These are phyloP conservation scores for Drosophila takahashii DNA, from an alignment of 1,140 invertebrate species.

Conservation along the genomic window DNA sequence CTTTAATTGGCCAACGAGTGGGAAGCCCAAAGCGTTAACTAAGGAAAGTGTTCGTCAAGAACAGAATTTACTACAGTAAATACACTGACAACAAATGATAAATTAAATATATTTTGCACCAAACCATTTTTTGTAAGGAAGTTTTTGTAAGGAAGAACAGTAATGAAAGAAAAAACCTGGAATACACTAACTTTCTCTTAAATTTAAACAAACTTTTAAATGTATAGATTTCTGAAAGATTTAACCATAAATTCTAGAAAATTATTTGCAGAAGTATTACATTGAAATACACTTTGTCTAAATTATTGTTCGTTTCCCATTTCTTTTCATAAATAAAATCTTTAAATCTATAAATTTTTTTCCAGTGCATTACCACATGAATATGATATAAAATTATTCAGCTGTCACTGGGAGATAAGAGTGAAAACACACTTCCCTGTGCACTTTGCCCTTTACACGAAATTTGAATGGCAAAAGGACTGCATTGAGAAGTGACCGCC, in stretches of 20 bases:
- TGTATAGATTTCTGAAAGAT: too few relatives aligned
- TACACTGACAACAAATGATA: background rate
- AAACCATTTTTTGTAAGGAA: too few relatives aligned
- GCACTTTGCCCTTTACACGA: constrained; percentile 40
- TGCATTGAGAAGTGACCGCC: constrained; percentile 21
- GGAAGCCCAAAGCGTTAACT: constrained; percentile 19
- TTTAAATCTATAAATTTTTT: background rate
- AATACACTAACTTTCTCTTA: too few relatives aligned
- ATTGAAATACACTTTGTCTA: background rate
- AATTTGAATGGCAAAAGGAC: constrained; percentile 25
- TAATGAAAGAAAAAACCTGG: too few relatives aligned
- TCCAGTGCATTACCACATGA: background rate
- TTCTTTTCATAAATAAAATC: background rate
- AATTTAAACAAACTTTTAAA: too few relatives aligned
- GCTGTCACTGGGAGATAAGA: constrained; percentile 33
- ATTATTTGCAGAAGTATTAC: too few relatives aligned
- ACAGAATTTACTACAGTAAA: background rate
- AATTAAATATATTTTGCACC: too few relatives aligned
- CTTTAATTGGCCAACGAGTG: constrained; percentile 38
- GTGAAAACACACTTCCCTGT: constrained; percentile 16
- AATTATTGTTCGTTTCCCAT: too few relatives aligned
- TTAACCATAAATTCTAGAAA: too few relatives aligned
- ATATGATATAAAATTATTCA: constrained; percentile 2
- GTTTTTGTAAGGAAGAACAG: too few relatives aligned
- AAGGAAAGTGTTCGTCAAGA: constrained; percentile 37